Percentiles rank a stretch among this genome's conserved stretches.
Evolutionary conservation across 2,113 vertebrate genomes (phyloP).

Genomic region (Mesitornis unicolor): DNA sequence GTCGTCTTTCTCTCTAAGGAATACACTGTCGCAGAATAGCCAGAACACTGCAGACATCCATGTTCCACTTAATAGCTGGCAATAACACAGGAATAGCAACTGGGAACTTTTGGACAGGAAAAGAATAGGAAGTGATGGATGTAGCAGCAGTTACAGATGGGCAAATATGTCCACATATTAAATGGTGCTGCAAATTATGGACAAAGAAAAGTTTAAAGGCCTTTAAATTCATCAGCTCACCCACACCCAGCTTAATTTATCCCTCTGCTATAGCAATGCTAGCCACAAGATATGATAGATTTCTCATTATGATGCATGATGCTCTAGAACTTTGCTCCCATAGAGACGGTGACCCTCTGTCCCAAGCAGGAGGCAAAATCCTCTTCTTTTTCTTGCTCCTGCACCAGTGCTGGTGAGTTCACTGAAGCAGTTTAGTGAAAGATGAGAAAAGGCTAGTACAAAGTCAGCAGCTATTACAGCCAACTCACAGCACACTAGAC

Average conservation of each 20-base stretch:
- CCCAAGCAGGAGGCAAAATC: not conserved
- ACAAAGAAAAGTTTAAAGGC: not conserved
- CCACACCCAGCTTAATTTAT: not conserved
- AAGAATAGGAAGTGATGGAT: not conserved
- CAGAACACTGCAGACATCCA: fast-evolving
- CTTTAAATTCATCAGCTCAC: not conserved
- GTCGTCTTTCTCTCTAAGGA: fast-evolving
- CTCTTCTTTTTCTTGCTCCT: not conserved
- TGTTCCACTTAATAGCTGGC: not conserved
- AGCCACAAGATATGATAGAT: not conserved
- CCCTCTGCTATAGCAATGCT: not conserved
- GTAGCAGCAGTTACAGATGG: not conserved
- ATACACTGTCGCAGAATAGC: not conserved
- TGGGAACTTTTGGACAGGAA: not conserved
- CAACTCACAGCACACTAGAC: not conserved
- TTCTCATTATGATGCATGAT: not conserved
- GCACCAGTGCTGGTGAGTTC: not conserved
- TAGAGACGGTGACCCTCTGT: not conserved
- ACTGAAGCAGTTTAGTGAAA: not conserved
- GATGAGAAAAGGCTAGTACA: not conserved
- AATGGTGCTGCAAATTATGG: not conserved
- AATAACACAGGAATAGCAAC: not conserved
- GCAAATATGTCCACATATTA: not conserved
- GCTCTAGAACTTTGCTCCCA: not conserved
- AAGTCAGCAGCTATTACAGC: not conserved